Base-by-base conservation (phyloP, 2,113 vertebrate genomes). In the Rafetus swinhoei region DNA sequence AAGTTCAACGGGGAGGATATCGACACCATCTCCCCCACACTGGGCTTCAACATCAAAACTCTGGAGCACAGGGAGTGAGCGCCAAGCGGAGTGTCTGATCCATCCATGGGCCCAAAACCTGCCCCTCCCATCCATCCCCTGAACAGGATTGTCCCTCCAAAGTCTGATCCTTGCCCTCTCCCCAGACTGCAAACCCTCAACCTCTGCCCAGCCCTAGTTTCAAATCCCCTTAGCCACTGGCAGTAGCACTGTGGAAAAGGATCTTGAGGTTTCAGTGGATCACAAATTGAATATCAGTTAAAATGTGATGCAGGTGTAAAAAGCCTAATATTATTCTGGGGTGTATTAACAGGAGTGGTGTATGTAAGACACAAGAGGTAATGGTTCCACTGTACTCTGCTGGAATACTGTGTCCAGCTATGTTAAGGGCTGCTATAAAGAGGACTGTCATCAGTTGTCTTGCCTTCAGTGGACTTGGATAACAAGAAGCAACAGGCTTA, bases 11-110 rank as follows among this genome's bases (percentile, higher is more conserved):
- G 99, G 6, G 99, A 99, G 72, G 99, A 99, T 79, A 96, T 99
- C 9, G 99, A 98, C 96, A 99, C 99, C 88, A 99, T 99, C 91
- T 99, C 99, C 4, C 99, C 99, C 0, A 99, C 99, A 0, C 96
- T 99, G 84, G 99, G 99, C 95, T 99, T 99, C 98, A 99, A 99
- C 97, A 99, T 99, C 95, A 99, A 99, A 90, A 99, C 99, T 0
- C 94, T 99, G 94, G 99, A 99, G 92, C 99, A 99, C 93, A 98
- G 96, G 86, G 99, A 98, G 99, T 99, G 95, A 98, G 65, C 18
- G 9, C n/a, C 18, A 5, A 10, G n/a, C n/a, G 2, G 65, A 35
- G 29, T 69, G 62, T 16, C 62, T n/a, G 29, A n/a, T n/a, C 62
- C 32, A 32, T 65, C 62, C 62, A n/a, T 7, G 15, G 15, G 62